Evolutionary conservation across 1,140 invertebrate species (phyloP), one percentile per base, ranked within the genome.

Genomic region (Spodoptera litura): DNA sequence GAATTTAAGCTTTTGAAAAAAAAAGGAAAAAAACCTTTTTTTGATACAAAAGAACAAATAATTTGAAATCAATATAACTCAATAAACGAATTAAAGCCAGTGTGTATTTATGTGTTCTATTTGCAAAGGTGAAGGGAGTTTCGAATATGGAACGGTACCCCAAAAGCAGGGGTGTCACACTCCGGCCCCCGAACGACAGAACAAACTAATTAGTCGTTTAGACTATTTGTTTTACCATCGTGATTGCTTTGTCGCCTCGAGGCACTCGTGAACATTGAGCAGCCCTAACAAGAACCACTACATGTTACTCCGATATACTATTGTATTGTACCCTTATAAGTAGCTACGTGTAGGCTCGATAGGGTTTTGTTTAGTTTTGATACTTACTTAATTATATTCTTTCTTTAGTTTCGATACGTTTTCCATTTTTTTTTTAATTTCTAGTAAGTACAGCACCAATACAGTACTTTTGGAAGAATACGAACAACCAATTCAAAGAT

Each of bases 131-230:
- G 31, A 31, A 64, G 3, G 4, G 62, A 44, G 35, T 15, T n/a
- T 70, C 11, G 4, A 31, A 58, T 53, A 15, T 56, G 20, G 51
- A 58, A 31, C 10, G 10, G 15, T 59, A 58, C 9, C 13, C 31
- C 12, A 11, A 61, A 72, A 68, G 80, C 81, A 81, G 79, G 76
- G 74, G 59, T 77, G 31, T 78, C 59, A 71, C 49, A 68, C 53
- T 79, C 78, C 70, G 66, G 73, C 80, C 68, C 77, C 85, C 78
- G 51, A 81, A 85, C 77, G 78, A 83, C 83, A 84, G 87, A 91
- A 85, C 88, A 91, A 91, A 92, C 90, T 91, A 93, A 92, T 93
- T 91, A 93, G 82, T 78, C 88, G 88, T 89, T 91, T 89, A 91
- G 86, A 91, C 82, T 91, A 91, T 92, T 93, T 92, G 83, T 84